Evolutionary conservation across 2,888 invertebrate genomes (phyloP), one percentile per base, ranked within the genome.

Genomic region (Stomorhina lunata): DNA sequence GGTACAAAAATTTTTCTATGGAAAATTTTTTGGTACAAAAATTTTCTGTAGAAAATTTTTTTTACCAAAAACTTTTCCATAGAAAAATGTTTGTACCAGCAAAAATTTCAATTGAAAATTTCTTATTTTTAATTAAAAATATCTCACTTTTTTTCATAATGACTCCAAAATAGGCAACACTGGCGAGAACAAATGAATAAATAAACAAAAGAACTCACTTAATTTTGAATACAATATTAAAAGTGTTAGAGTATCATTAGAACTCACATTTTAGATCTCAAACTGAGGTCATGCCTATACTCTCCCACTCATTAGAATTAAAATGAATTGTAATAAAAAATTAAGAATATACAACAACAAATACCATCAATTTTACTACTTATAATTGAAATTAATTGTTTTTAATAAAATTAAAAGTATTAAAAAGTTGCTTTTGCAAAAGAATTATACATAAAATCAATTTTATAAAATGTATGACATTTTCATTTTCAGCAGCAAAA

Each of bases 241-340:
- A 27, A 69, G 29, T 69, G 29, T 55, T 29, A 37, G 37, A 27
- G 37, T 2, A 15, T 61, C 17, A 50, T 72, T 40, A 50, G 37
- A 72, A 27, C 15, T 27, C n/a, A 6, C 12, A 72, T 50, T 61
- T 25, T 17, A 25, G 3, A 53, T 29, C n/a, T 27, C 27, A 48
- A 29, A 22, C 43, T 71, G 71, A 59, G 78, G 65, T 72, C 78
- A 79, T 65, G 22, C n/a, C n/a, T n/a, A n/a, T 15, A 57, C 72
- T 79, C 72, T 59, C 79, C 79, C 72, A 59, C 72, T 72, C 66
- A 66, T 59, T 45, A 17, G 25, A 43, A 45, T 27, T 34, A 50
- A 34, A 68, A 32, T 15, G 9, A 73, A 73, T 68, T 32, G 32
- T 61, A 50, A 61, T 45, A 45, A 34, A 15, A 55, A 50, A 32